A percentile compares a stretch with the other conserved stretches of the same genome.
Conservation (phyloP, 2,797 vertebrate species). For the Mus caroli region DNA sequence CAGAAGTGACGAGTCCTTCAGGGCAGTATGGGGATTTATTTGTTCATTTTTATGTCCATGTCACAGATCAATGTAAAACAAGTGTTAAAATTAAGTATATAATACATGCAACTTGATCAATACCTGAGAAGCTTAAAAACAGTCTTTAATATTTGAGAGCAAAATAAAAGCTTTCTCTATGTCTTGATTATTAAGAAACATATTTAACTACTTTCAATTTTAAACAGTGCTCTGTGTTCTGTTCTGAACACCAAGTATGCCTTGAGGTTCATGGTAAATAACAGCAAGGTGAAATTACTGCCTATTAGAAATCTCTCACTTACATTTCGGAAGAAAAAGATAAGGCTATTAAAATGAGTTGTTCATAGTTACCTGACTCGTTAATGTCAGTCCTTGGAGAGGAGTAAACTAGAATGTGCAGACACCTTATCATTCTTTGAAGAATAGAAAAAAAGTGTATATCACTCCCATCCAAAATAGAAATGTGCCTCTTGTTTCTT, state of each 20-base stretch:
- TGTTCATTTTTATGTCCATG: neutral
- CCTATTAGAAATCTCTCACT: neutral
- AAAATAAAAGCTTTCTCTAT: neutral
- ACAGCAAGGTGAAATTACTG: neutral
- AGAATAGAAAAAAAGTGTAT: conserved; percentile 61
- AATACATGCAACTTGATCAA: neutral
- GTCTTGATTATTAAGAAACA: too few species aligned
- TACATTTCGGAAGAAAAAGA: conserved; percentile 55
- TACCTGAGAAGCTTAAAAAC: neutral
- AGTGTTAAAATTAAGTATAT: neutral
- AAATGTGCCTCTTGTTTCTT: conserved; percentile 54
- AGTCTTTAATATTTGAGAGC: neutral
- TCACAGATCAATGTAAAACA: neutral
- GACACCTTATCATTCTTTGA: neutral
- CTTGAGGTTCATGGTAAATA: neutral
- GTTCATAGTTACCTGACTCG: conserved; percentile 12
- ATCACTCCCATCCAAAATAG: conserved; percentile 68
- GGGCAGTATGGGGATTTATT: neutral
- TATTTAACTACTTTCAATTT: neutral
- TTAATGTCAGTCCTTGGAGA: conserved; percentile 39
- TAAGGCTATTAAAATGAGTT: conserved; percentile 43
- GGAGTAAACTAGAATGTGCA: conserved; percentile 16
- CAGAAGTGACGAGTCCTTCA: neutral
- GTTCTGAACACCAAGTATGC: neutral
- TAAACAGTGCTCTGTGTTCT: neutral